Conservation (phyloP, 2,888 invertebrate genomes). For the Tenthredo amoena region DNA sequence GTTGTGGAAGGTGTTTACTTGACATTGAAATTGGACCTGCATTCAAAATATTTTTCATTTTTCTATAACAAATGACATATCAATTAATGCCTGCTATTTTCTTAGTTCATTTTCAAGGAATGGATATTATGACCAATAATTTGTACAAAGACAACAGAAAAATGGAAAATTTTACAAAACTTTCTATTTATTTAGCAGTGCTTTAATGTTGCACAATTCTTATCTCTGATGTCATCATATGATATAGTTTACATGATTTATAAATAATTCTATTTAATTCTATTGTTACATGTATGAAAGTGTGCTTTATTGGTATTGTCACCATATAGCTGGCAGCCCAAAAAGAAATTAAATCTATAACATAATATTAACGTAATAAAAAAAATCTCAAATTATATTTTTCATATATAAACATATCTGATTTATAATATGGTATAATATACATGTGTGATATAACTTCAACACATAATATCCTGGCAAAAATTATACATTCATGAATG, state of each 20-base stretch:
- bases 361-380: constrained; percentile 9
- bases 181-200: constrained; percentile 16
- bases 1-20: not conserved
- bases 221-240: not conserved
- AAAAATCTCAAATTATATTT: constrained; percentile 26
- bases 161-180: not conserved
- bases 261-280: not conserved
- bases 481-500: not conserved
- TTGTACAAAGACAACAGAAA: not conserved
- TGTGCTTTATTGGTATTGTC: not conserved
- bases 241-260: constrained; percentile 21
- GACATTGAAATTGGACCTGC: not conserved
- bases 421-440: constrained; percentile 2
- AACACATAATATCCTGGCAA: not conserved
- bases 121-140: not conserved
- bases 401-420: not conserved
- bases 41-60: constrained; percentile 11
- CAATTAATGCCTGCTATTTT: constrained; percentile 12
- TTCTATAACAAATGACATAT: constrained; percentile 19
- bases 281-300: constrained; percentile 4
- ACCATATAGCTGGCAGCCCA: not conserved
- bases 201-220: constrained; percentile 15
- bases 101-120: not conserved
- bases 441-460: constrained; percentile 9
- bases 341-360: constrained; percentile 26